Evolutionary conservation across 2,888 invertebrate genomes (phyloP), one percentile per base, ranked within the genome.

Genomic region (Patella pellucida): DNA sequence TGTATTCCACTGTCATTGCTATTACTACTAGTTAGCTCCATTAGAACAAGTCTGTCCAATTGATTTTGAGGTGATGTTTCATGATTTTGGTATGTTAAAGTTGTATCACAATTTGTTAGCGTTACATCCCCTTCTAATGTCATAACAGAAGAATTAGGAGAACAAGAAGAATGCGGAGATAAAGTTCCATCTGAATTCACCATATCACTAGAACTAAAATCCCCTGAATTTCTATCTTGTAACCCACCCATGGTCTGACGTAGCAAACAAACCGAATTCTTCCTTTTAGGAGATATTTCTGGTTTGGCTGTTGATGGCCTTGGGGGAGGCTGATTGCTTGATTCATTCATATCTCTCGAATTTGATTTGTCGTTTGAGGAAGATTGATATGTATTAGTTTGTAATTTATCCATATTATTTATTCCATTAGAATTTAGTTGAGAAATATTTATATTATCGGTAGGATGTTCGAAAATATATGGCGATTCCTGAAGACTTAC

Each of bases 1-100:
- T 88, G 88, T 72, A 88, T 88, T 0, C 88, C 88, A 71, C 87
- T 87, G 80, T 88, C 88, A 71, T 87, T 88, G 72, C 88, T 88
- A 78, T 88, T 88, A 77, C 86, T 88, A 69, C 86, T 84, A 14
- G 84, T 83, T 27, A 78, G 74, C 51, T 81, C 81, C 51, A 79
- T 77, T 69, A 68, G 72, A n/a, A 76, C 77, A 11, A 68, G 52
- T 41, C 56, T 70, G 14, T 74, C 70, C 19, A 74, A 16, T 12
- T 74, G 71, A 15, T 54, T 51, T 15, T 62, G 67, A 12, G 70
- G 71, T 62, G 71, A 41, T 31, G 70, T 52, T 31, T 70, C 70
- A 27, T 67, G 71, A 69, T 15, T 74, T 71, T 56, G 77, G 72
- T 69, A 74, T 41, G 67, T 73, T 70, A 52, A 67, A 50, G 69